Conservation (phyloP, 2,888 invertebrate species). For the Ypsolopha scabrella region DNA sequence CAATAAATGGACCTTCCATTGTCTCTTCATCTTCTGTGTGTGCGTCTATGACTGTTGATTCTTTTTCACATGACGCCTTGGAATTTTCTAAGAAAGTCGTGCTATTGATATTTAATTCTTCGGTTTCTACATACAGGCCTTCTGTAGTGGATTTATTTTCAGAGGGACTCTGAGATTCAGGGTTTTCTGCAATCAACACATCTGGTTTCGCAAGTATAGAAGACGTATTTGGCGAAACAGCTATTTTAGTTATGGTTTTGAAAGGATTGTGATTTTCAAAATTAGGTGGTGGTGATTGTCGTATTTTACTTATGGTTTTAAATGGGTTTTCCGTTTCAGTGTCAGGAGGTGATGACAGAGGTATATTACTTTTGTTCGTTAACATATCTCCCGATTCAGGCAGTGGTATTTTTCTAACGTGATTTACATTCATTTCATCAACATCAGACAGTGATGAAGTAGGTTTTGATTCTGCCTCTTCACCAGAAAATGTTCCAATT, state of each 20-base stretch:
- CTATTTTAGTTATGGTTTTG: conserved; percentile 18
- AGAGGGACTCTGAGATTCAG: not conserved
- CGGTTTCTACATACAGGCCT: conserved; percentile 2
- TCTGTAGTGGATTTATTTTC: not conserved
- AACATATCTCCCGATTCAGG: too few species aligned
- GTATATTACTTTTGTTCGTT: conserved; percentile 11
- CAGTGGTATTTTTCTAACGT: too few species aligned
- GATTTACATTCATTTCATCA: conserved; percentile 41
- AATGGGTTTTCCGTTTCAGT: conserved; percentile 50
- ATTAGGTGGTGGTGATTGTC: conserved; percentile 24
- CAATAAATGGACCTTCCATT: conserved; percentile 53
- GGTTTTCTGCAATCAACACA: not conserved
- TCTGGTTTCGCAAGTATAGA: conserved; percentile 4
- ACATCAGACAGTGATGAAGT: conserved; percentile 55
- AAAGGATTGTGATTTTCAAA: conserved; percentile 18
- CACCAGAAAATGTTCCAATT: conserved; percentile 27
- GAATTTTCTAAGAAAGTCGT: conserved; percentile 25
- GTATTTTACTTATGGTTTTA: conserved; percentile 38
- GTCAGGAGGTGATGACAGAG: conserved; percentile 51
- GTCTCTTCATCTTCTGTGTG: conserved; percentile 61
- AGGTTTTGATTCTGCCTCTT: conserved; percentile 28
- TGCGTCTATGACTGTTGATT: conserved; percentile 35
- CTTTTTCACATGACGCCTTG: conserved; percentile 29
- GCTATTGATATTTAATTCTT: conserved; percentile 13
- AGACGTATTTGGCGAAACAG: conserved; percentile 15